Evolutionary conservation across 2,888 invertebrate genomes (phyloP).

Genomic region (Diarsia dahlii): DNA sequence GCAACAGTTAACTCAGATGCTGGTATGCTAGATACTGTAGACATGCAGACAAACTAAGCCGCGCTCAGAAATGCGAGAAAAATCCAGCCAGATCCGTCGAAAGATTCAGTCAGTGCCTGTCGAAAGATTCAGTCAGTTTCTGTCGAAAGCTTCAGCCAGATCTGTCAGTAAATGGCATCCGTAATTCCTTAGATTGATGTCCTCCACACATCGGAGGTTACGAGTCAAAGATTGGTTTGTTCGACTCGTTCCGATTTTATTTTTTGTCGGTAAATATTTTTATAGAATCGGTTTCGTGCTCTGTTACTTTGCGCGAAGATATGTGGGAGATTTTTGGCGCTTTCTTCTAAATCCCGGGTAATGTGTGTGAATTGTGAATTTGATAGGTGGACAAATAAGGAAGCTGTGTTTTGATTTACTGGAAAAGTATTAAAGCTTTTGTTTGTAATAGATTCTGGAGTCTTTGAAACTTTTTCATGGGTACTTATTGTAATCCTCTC

Average conservation of each 20-base stretch:
- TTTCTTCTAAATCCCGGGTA: conserved; percentile 18
- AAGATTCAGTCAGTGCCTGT: conserved; percentile 8
- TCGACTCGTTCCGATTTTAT: conserved; percentile 41
- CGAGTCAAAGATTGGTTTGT: conserved; percentile 35
- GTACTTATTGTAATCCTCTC: neutral
- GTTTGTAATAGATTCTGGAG: neutral
- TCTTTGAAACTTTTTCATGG: neutral
- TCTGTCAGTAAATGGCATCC: conserved; percentile 25
- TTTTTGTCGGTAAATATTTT: conserved; percentile 56
- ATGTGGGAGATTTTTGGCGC: conserved; percentile 5
- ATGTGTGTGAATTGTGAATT: conserved; percentile 21
- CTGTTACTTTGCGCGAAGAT: conserved; percentile 6
- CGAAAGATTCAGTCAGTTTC: conserved; percentile 6
- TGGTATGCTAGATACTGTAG: neutral
- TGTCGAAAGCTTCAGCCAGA: conserved; percentile 6
- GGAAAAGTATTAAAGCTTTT: neutral
- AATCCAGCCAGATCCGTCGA: neutral
- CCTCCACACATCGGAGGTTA: conserved; percentile 30
- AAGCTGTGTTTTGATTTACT: neutral
- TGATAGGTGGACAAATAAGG: neutral
- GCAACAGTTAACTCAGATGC: neutral
- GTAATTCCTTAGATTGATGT: conserved; percentile 49
- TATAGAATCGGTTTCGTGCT: conserved; percentile 48
- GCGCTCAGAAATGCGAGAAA: neutral
- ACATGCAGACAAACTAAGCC: neutral